Evolutionary conservation across 2,888 invertebrate species (phyloP), one percentile per base, ranked within the genome.

Genomic region (Drepana falcataria): DNA sequence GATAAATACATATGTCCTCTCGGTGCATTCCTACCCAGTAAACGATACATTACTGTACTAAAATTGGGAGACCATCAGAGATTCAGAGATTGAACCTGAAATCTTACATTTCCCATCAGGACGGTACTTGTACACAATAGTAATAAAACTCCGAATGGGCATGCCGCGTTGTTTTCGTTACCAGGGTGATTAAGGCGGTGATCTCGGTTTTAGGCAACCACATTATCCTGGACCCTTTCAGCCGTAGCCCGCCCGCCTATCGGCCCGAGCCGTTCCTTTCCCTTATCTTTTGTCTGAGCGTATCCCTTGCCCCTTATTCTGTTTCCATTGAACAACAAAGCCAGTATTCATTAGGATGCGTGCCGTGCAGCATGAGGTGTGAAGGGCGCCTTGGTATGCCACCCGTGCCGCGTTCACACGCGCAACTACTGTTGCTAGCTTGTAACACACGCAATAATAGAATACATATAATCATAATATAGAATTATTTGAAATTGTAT

Each of bases 321-420:
- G 44, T 44, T 41, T 9, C 9, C 64, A 59, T 66, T 73, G 68
- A 72, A 73, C 70, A 74, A 76, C 70, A 69, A 70, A 66, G 65
- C 9, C 64, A 51, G 69, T 21, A 65, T 72, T 77, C 73, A 76
- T 77, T 77, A 73, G 64, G 71, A 77, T 77, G 68, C 71, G 55
- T 49, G 52, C 41, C 53, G 59, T 59, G 63, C 59, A 56, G 64
- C 53, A 56, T 52, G 35, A 48, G 48, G 40, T 47, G 49, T 51
- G 41, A 48, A 51, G 47, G 49, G 48, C 48, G 48, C 40, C 34
- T 6, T 49, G 47, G 41, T 48, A 4, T 40, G 9, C 51, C 47
- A 21, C 21, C 33, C 37, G 40, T 44, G 51, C 33, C 40, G 40
- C 51, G 34, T 51, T 51, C 9, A 51, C 33, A 3, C 3, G 7